Percentiles rank a stretch among this genome's conserved stretches.
Evolutionary conservation across 2,888 invertebrate species (phyloP).

Genomic region (Athalia circularis): DNA sequence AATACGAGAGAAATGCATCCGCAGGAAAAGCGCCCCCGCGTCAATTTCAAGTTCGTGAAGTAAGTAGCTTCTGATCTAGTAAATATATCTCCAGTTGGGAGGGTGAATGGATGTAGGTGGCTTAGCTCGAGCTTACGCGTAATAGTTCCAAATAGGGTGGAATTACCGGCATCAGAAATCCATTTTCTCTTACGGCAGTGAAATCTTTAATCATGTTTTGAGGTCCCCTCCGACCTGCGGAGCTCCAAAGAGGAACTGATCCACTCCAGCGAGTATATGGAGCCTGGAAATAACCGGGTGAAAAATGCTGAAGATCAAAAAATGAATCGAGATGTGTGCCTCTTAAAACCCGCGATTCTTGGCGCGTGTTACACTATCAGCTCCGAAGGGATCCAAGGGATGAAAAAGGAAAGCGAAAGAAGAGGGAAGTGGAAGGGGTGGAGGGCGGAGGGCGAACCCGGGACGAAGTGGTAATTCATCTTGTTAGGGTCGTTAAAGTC

Average conservation of each 20-base stretch:
- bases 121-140: constrained; percentile 67
- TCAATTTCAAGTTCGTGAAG: constrained; percentile 46
- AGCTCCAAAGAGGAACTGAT: neutral
- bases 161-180: constrained; percentile 71
- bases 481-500: constrained; percentile 43
- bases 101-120: constrained; percentile 62
- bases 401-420: neutral
- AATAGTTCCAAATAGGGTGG: constrained; percentile 71
- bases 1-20: no score
- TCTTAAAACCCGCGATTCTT: constrained; percentile 41
- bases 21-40: constrained; percentile 14
- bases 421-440: neutral
- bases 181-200: constrained; percentile 66
- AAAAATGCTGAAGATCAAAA: constrained; percentile 36
- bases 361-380: neutral
- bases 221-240: constrained; percentile 48
- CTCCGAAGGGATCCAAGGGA: constrained; percentile 13
- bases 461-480: constrained; percentile 44
- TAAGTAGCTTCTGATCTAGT: constrained; percentile 60
- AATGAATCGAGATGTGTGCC: constrained; percentile 50
- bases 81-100: constrained; percentile 60
- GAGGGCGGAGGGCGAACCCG: constrained; percentile 9
- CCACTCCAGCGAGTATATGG: neutral
- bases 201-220: constrained; percentile 71
- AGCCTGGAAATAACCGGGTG: neutral